These are phyloP conservation scores for Tipula helvola DNA, from an alignment of 2,888 invertebrate species.

Conservation along the genomic window DNA sequence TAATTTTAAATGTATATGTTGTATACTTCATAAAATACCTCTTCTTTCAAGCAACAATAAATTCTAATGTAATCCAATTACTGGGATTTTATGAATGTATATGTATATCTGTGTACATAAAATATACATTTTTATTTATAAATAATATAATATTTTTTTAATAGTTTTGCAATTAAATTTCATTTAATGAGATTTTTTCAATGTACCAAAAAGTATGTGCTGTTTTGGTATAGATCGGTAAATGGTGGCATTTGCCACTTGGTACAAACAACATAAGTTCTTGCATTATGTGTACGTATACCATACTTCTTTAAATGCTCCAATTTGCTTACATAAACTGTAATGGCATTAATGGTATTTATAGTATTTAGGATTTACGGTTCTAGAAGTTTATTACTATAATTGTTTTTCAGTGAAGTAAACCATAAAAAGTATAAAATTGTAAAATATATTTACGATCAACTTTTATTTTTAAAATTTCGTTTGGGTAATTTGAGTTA, in stretches of 20 bases:
- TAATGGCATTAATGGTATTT: neutral
- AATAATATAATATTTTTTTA: slow-evolving; percentile 4
- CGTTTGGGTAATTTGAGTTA: neutral
- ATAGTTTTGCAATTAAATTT: neutral
- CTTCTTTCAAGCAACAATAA: slow-evolving; percentile 4
- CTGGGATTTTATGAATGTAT: neutral
- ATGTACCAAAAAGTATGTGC: neutral
- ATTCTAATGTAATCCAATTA: slow-evolving; percentile 4
- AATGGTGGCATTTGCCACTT: neutral
- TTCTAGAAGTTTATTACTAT: neutral
- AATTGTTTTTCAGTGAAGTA: neutral
- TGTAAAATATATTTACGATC: neutral
- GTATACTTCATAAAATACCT: neutral
- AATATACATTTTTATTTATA: neutral
- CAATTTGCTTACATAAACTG: neutral
- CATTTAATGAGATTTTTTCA: neutral
- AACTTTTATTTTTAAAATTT: neutral
- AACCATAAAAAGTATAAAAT: neutral
- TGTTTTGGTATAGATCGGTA: neutral
- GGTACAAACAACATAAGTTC: neutral
- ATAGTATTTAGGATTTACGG: neutral
- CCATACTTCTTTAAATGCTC: neutral
- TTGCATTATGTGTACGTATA: neutral
- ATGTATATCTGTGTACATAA: neutral
- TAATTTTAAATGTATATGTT: neutral